phyloP scores from a whole-genome alignment of 1,140 invertebrate species.

The Euglossa dilemma region DNA sequence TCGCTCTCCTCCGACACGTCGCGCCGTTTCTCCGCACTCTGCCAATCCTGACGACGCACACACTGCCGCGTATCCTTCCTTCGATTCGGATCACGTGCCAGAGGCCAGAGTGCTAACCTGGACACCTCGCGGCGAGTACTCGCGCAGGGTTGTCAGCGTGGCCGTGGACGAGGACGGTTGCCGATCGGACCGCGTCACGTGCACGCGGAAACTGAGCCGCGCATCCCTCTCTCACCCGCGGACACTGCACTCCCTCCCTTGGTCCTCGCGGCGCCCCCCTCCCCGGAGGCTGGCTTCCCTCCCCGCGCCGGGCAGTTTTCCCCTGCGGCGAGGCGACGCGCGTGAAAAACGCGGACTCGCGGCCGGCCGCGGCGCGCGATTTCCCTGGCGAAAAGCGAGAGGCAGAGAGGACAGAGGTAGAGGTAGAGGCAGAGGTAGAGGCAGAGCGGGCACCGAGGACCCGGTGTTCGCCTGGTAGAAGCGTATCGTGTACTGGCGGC shows the following conservation, averaged over 20 bases:
- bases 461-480: conserved; percentile 76
- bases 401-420: conserved; percentile 15
- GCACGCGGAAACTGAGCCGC: conserved; percentile 63
- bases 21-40: too few relatives aligned
- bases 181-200: conserved; percentile 65
- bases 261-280: conserved; percentile 36
- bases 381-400: conserved; percentile 5
- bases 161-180: neutral
- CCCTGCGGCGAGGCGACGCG: conserved; percentile 8
- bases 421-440: neutral
- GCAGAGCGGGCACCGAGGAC: conserved; percentile 51
- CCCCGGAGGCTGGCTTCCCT: conserved; percentile 36
- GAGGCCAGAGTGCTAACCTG: neutral
- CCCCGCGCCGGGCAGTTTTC: conserved; percentile 29
- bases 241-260: conserved; percentile 51
- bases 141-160: neutral
- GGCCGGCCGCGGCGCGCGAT: neutral
- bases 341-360: conserved; percentile 31
- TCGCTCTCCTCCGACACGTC: neutral
- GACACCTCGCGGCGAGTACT: too few relatives aligned
- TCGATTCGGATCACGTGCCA: too few relatives aligned
- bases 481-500: conserved; percentile 77
- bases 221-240: conserved; percentile 49
- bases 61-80: neutral
- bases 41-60: too few relatives aligned